Evolutionary conservation across 2,888 invertebrate genomes (phyloP), one percentile per base, ranked within the genome.

Genomic region (Amphimallon solstitiale): DNA sequence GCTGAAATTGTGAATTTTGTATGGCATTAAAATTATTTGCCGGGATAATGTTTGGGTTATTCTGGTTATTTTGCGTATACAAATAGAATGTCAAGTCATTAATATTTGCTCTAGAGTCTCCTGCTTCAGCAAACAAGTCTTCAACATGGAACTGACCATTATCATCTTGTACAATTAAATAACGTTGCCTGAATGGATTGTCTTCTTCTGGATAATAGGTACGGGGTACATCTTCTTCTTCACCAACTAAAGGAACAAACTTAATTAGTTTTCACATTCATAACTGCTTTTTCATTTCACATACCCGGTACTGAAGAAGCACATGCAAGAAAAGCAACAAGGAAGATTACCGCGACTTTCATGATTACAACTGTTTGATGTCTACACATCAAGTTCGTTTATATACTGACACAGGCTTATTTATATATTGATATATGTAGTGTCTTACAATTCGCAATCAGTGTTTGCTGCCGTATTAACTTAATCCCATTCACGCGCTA

Each of bases 41-140:
- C 35, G 61, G 67, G 9, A 68, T 70, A 7, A 70, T 62, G 6
- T 46, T 38, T 1, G 71, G 69, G 9, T 68, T 71, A 6, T 66
- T 6, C 4, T 66, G 68, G 64, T 76, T 76, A 2, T 68, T 63
- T 34, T 59, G 66, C 17, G 76, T 76, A 65, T 70, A 78, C 45
- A 77, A 68, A 56, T 75, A 71, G 40, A 76, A 70, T 5, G 66
- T 72, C 7, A 78, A 71, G 23, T 66, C 66, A 1, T 5, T 14
- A n/a, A 48, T 37, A 15, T 2, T n/a, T 21, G 45, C 45, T 23
- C 49, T 40, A 10, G 10, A 15, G 12, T 15, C 23, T 12, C 43
- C 59, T 7, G 62, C 37, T 12, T 66, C 62, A 15, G 38, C 48
- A 29, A 37, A 59, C 6, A 65, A 37, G 21, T 65, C 65, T 19